Conservation (phyloP, 1,140 invertebrate species). For the Metaphire vulgaris region DNA sequence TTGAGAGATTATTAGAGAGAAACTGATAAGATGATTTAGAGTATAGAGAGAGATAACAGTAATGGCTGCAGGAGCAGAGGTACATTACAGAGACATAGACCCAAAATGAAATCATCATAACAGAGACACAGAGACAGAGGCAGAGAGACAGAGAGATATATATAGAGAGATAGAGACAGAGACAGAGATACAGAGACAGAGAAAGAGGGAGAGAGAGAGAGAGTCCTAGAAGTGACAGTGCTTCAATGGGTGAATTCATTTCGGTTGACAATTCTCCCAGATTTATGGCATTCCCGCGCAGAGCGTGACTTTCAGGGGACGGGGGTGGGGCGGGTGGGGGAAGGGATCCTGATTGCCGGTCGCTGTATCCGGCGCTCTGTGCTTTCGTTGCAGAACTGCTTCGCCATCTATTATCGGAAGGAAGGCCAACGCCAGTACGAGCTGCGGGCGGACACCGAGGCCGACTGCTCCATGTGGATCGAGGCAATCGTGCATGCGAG, state of each 20-base stretch:
- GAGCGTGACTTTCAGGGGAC: neutral
- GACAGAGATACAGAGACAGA: neutral
- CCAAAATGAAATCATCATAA: neutral
- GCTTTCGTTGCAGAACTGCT: slow-evolving; percentile 69
- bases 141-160: neutral
- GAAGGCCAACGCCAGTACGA: slow-evolving; percentile 84
- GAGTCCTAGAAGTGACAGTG: neutral
- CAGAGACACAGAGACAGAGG: neutral
- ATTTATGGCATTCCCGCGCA: neutral
- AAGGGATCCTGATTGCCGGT: neutral
- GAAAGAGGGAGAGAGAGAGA: neutral
- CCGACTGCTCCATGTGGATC: slow-evolving; percentile 82
- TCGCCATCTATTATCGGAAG: slow-evolving; percentile 76
- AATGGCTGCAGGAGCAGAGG: neutral
- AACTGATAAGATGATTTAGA: neutral
- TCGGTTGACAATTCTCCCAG: neutral
- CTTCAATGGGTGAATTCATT: neutral
- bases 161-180: neutral
- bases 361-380: neutral
- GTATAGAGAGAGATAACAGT: neutral
- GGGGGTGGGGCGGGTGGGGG: neutral
- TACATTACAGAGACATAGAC: neutral
- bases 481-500: slow-evolving; percentile 79
- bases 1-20: neutral
- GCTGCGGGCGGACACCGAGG: slow-evolving; percentile 71